Base-by-base conservation (phyloP, 2,797 vertebrate genomes). In the Hippopotamyrus pictus region DNA sequence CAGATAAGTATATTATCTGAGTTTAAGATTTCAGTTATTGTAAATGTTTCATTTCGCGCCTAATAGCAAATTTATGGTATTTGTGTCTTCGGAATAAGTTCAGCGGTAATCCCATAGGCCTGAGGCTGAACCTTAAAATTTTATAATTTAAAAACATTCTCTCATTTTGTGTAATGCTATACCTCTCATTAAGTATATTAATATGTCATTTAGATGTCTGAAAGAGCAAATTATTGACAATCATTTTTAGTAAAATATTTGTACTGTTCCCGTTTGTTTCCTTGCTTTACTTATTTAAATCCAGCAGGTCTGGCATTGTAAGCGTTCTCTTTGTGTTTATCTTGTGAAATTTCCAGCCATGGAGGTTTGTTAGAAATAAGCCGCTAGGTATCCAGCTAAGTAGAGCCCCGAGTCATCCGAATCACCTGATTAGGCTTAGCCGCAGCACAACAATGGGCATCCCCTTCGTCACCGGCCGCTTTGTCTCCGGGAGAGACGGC, bases 371-470 rank as follows among this genome's bases (percentile, higher is more conserved):
- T 95, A 95, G 93, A 94, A 94, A 92, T 91, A 73, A 92, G 92
- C 93, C 92, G 92, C 88, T 92, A 93, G 94, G 94, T 88, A 88
- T 93, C 92, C 90, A 76, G 89, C 93, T 95, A 93, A 95, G 94
- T 92, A 92, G 91, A 89, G 93, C 94, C 94, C 93, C 93, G 92
- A 92, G 94, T 94, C 94, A 92, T 94, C 93, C 94, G 93, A 92
- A 92, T 93, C 94, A 94, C 94, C 94, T 94, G 95, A 95, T 94
- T 93, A 94, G 93, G 92, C 91, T 94, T 93, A 94, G 92, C 93
- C 88, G 89, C 73, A 79, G 41, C 73, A 19, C 73, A 79, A 94
- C 93, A 95, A 94, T 94, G 92, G 93, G 73, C 91, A 92, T 91
- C 92, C 91, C 91, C 93, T 44, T 93, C 90, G 88, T 88, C 90